phyloP scores from a whole-genome alignment of 2,888 invertebrate species.

The Coelinius sp. region DNA sequence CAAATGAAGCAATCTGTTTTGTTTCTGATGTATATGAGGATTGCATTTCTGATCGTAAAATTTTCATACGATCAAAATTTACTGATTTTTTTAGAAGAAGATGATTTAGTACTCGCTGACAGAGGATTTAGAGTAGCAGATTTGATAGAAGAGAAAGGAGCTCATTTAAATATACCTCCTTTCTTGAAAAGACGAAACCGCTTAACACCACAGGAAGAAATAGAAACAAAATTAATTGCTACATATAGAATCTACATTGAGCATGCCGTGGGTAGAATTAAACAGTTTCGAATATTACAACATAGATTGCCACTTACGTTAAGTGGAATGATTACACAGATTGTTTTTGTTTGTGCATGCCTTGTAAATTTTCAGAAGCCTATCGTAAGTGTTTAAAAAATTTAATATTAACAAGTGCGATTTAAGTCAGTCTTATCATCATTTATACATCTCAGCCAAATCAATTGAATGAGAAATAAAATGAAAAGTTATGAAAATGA shows the following conservation, averaged over 20 bases:
- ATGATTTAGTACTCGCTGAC: constrained; percentile 44
- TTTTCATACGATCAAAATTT: too few species aligned
- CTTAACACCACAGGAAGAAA: constrained; percentile 45
- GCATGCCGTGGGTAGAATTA: constrained; percentile 46
- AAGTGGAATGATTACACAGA: constrained; percentile 42
- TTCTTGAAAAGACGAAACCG: constrained; percentile 45
- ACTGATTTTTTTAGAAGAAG: constrained; percentile 28
- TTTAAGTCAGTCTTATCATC: too few species aligned
- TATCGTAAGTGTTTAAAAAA: constrained; percentile 35
- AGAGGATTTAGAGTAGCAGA: constrained; percentile 49
- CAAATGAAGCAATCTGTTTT: constrained; percentile 47
- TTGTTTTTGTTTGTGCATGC: constrained; percentile 49
- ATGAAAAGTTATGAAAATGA: not conserved
- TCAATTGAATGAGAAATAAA: constrained; percentile 16
- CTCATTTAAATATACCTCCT: constrained; percentile 49
- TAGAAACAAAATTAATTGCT: constrained; percentile 49
- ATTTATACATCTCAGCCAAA: too few species aligned
- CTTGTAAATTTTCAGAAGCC: constrained; percentile 45
- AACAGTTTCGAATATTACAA: constrained; percentile 47
- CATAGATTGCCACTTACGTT: constrained; percentile 40
- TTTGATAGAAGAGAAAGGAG: constrained; percentile 43
- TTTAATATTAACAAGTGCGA: not conserved
- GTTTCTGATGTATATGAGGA: constrained; percentile 50
- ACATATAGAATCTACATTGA: constrained; percentile 50
- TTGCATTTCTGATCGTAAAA: constrained; percentile 40